phyloP scores from a whole-genome alignment of 1,140 invertebrate species.

The Meloidogyne floridensis region DNA sequence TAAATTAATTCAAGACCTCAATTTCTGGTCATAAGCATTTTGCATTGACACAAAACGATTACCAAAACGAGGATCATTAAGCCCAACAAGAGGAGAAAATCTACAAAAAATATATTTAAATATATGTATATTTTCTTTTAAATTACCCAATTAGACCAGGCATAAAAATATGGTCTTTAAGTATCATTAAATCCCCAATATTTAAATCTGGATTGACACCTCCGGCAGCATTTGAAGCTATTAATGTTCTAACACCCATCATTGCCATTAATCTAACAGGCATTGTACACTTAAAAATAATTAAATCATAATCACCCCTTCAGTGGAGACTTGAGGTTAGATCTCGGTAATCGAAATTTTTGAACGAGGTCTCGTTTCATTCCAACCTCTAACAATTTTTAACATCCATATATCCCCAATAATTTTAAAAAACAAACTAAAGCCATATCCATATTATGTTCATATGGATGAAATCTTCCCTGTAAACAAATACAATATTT shows the following conservation, averaged over 20 bases:
- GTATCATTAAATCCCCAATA: slow-evolving; percentile 66
- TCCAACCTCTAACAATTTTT: background rate
- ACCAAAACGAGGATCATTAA: slow-evolving; percentile 68
- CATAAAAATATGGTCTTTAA: slow-evolving; percentile 67
- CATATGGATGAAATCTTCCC: slow-evolving; percentile 64
- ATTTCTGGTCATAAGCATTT: slow-evolving; percentile 67
- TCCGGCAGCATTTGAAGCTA: slow-evolving; percentile 66
- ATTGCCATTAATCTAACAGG: slow-evolving; percentile 62
- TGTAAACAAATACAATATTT: slow-evolving; percentile 62
- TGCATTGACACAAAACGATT: slow-evolving; percentile 69
- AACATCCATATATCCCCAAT: too few species aligned
- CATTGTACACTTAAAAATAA: slow-evolving; percentile 56
- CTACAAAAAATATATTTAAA: slow-evolving; percentile 6
- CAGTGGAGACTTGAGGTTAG: too few species aligned
- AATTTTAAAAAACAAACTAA: slow-evolving; percentile 40
- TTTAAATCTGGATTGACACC: slow-evolving; percentile 62
- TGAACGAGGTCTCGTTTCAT: too few species aligned
- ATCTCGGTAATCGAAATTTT: too few species aligned
- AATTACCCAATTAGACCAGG: slow-evolving; percentile 58
- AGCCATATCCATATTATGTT: slow-evolving; percentile 63
- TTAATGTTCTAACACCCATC: slow-evolving; percentile 57
- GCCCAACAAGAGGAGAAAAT: slow-evolving; percentile 58
- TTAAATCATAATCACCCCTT: background rate
- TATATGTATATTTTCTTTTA: background rate
- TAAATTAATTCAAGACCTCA: slow-evolving; percentile 41